Percentiles rank a stretch among this genome's conserved stretches.
Conservation (phyloP, 2,888 invertebrate genomes). For the Mythimna loreyi region DNA sequence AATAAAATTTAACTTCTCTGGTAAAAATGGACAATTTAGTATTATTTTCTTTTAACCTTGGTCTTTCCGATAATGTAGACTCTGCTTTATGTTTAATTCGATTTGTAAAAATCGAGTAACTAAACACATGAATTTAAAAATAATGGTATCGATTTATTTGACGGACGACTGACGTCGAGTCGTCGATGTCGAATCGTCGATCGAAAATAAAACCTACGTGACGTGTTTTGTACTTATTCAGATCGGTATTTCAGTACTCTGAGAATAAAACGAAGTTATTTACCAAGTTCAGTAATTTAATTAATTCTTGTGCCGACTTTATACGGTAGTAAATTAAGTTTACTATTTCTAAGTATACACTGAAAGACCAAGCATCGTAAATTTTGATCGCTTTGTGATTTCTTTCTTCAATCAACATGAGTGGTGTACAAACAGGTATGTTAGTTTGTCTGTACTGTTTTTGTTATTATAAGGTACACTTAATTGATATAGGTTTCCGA, state of each 20-base stretch:
- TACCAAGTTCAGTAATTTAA: slow-evolving; percentile 53
- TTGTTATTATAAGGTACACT: slow-evolving; percentile 37
- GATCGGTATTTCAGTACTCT: slow-evolving; percentile 30
- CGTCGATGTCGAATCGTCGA: slow-evolving; percentile 9
- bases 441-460: slow-evolving; percentile 49
- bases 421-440: slow-evolving; percentile 85
- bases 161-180: not conserved
- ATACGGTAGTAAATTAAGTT: slow-evolving; percentile 36
- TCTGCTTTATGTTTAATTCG: not conserved
- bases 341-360: slow-evolving; percentile 34
- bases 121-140: not conserved
- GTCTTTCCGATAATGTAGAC: not conserved
- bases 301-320: slow-evolving; percentile 38
- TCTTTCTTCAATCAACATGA: slow-evolving; percentile 74
- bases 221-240: slow-evolving; percentile 58
- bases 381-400: slow-evolving; percentile 38
- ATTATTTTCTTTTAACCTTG: not conserved
- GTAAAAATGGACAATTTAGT: too few relatives aligned
- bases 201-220: slow-evolving; percentile 31
- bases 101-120: not conserved
- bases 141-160: slow-evolving; percentile 12
- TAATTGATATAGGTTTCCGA: slow-evolving; percentile 1
- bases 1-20: too few relatives aligned
- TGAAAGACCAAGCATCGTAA: slow-evolving; percentile 14
- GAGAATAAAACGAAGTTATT: slow-evolving; percentile 41